Percentiles rank a stretch among this genome's conserved stretches.
Conservation (phyloP, 2,888 invertebrate genomes). For the Aromia moschata region DNA sequence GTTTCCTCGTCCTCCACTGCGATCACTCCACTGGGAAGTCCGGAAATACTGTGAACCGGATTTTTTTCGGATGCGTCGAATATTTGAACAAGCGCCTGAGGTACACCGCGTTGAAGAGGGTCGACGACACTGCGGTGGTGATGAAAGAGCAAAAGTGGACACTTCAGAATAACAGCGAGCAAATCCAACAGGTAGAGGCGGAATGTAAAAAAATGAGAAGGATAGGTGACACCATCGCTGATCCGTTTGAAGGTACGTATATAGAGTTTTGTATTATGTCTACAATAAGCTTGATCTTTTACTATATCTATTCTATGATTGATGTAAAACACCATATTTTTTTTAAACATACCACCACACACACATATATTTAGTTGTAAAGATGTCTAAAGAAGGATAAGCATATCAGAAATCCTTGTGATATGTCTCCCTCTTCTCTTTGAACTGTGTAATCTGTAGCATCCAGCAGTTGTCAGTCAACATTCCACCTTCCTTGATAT, state of each 20-base stretch:
- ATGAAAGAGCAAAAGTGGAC: slow-evolving; percentile 65
- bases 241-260: slow-evolving; percentile 65
- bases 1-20: slow-evolving; percentile 69
- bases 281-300: no score
- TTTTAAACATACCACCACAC: no score
- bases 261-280: no score
- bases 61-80: slow-evolving; percentile 67
- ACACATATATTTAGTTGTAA: no score
- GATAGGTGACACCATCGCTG: slow-evolving; percentile 62
- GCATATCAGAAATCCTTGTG: no score
- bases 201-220: slow-evolving; percentile 64
- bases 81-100: slow-evolving; percentile 63
- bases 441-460: no score
- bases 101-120: slow-evolving; percentile 58
- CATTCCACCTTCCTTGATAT: no score
- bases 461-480: no score
- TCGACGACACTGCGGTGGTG: slow-evolving; percentile 65
- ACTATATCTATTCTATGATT: no score
- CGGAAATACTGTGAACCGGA: slow-evolving; percentile 66
- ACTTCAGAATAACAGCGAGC: slow-evolving; percentile 53
- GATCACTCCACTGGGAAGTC: slow-evolving; percentile 71
- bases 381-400: no score
- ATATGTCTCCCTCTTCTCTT: no score
- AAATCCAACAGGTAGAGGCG: slow-evolving; percentile 62
- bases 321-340: no score